Evolutionary conservation across 2,888 invertebrate genomes (phyloP).

Genomic region (Electrophaes corylata): DNA sequence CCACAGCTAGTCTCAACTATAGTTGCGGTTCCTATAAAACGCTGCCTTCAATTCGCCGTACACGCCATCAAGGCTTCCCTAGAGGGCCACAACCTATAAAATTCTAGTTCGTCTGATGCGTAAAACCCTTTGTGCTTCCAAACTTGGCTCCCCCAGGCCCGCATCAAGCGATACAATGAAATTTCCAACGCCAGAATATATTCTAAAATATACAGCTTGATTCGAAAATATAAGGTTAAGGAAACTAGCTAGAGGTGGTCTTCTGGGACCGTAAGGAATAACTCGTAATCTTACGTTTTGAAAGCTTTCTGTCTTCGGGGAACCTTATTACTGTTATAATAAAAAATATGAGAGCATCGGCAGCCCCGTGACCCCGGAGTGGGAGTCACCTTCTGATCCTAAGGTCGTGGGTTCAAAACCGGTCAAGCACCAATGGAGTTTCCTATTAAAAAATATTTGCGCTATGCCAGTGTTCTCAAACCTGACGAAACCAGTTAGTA

Average conservation of each 20-base stretch:
- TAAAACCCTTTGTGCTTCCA: constrained; percentile 57
- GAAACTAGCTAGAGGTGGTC: constrained; percentile 33
- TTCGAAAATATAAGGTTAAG: constrained; percentile 38
- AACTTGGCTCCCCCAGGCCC: constrained; percentile 49
- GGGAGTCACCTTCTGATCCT: no score
- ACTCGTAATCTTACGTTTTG: constrained; percentile 31
- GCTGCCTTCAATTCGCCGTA: constrained; percentile 45
- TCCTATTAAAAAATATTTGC: no score
- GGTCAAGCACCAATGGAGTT: no score
- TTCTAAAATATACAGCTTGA: constrained; percentile 43
- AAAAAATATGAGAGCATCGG: no score
- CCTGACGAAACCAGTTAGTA: no score
- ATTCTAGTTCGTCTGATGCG: constrained; percentile 53
- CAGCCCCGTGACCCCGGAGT: no score
- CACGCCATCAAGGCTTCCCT: constrained; percentile 43
- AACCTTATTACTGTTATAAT: constrained; percentile 11
- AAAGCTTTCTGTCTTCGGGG: constrained; percentile 27
- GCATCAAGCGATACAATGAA: constrained; percentile 52
- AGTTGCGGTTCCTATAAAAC: constrained; percentile 42
- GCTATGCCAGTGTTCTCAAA: no score
- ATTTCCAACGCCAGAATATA: constrained; percentile 51
- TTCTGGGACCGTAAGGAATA: constrained; percentile 32
- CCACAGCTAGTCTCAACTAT: constrained; percentile 32
- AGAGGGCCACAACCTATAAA: constrained; percentile 59
- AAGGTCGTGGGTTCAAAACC: no score